A percentile compares a stretch with the other conserved stretches of the same genome.
Conservation (phyloP, 1,140 invertebrate species). For the Ceratosolen solmsi region DNA sequence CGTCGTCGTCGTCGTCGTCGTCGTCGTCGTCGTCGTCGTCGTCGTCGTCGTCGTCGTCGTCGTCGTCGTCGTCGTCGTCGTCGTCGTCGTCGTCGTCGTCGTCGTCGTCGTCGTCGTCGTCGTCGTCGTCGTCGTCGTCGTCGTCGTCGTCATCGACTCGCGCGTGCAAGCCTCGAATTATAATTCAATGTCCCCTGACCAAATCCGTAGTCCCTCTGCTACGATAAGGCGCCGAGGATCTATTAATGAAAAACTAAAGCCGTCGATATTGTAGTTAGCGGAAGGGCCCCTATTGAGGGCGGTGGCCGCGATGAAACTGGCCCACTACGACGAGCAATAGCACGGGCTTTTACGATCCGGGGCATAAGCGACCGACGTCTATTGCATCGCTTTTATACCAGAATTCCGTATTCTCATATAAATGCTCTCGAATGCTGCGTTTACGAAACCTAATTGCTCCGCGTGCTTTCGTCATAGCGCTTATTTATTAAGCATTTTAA, state of each 20-base stretch:
- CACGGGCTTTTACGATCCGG: background rate
- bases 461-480: too few relatives aligned
- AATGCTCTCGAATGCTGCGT: background rate
- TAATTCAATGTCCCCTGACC: slow-evolving; percentile 46
- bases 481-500: too few relatives aligned
- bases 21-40: too few relatives aligned
- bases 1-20: too few relatives aligned
- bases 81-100: too few relatives aligned
- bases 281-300: background rate
- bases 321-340: background rate
- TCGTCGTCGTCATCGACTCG: too few relatives aligned
- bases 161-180: slow-evolving; percentile 30
- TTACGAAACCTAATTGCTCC: background rate
- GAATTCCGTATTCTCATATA: background rate
- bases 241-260: slow-evolving; percentile 7
- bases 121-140: too few relatives aligned
- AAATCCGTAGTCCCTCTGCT: background rate
- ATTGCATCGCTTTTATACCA: background rate
- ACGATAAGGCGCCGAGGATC: background rate
- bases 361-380: background rate
- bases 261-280: background rate
- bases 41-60: too few relatives aligned
- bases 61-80: too few relatives aligned
- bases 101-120: too few relatives aligned
- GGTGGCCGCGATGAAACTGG: background rate